A percentile compares a stretch with the other conserved stretches of the same genome.
Evolutionary conservation across 2,113 vertebrate genomes (phyloP).

Genomic region (Prolemur simus): DNA sequence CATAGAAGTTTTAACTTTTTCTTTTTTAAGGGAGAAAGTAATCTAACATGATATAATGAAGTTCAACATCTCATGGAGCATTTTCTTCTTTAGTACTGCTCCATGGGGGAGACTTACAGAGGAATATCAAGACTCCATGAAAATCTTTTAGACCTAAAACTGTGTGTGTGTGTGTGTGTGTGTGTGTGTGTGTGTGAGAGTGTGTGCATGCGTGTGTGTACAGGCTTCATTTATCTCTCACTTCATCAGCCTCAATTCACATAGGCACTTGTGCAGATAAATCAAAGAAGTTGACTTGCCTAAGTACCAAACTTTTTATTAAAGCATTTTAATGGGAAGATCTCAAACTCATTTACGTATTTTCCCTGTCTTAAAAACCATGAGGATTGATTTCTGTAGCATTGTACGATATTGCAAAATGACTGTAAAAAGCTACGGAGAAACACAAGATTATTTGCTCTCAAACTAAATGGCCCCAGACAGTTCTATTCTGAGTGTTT

Average conservation of each 20-base stretch:
- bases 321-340: background rate
- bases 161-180: fast-evolving
- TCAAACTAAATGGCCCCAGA: background rate
- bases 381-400: background rate
- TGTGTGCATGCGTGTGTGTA: background rate
- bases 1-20: background rate
- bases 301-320: background rate
- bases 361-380: background rate
- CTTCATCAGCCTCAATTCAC: background rate
- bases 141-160: background rate
- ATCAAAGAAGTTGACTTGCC: background rate
- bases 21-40: background rate
- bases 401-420: background rate
- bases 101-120: background rate
- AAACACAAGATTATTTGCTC: background rate
- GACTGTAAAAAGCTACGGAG: background rate
- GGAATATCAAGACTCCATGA: background rate
- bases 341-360: background rate
- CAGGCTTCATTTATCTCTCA: background rate
- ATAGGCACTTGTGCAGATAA: background rate
- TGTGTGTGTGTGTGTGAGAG: too few relatives aligned
- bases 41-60: background rate
- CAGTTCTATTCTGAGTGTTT: background rate
- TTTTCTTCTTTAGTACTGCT: background rate
- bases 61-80: background rate